phyloP scores from a whole-genome alignment of 2,113 vertebrate species.

The Todiramphus chloris region DNA sequence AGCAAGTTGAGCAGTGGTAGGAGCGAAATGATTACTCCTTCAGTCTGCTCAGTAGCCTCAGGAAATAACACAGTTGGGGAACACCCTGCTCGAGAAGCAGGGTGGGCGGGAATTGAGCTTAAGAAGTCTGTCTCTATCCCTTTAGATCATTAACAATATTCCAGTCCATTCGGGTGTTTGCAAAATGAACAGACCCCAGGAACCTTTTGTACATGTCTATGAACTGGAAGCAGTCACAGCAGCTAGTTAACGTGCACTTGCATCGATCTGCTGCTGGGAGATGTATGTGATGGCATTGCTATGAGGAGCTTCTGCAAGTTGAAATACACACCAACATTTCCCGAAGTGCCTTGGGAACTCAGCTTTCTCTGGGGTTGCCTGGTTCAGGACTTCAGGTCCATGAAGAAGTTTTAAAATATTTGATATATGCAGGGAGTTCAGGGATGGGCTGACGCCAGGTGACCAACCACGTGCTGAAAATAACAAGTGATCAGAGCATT shows the following conservation, averaged over 20 bases:
- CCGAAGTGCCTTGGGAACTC: neutral
- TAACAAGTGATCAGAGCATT: neutral
- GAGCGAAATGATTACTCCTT: neutral
- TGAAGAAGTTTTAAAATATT: neutral
- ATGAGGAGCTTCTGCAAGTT: neutral
- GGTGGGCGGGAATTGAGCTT: neutral
- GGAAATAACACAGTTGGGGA: neutral
- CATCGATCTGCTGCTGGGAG: accelerated
- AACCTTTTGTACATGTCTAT: neutral
- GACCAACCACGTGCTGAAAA: neutral
- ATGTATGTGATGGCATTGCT: neutral
- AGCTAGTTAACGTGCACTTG: accelerated
- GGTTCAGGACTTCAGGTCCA: neutral
- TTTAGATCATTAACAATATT: neutral
- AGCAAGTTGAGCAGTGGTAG: slow-evolving; percentile 1
- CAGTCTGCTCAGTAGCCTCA: slow-evolving; percentile 32
- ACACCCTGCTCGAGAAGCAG: neutral
- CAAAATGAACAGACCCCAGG: neutral
- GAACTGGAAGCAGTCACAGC: neutral
- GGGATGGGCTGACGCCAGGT: neutral
- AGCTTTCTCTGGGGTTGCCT: neutral
- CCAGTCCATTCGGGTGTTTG: neutral
- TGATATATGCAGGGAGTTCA: neutral
- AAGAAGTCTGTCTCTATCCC: neutral
- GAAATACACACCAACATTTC: neutral